phyloP scores from a whole-genome alignment of 2,797 vertebrate genomes.

The Chelmon rostratus region DNA sequence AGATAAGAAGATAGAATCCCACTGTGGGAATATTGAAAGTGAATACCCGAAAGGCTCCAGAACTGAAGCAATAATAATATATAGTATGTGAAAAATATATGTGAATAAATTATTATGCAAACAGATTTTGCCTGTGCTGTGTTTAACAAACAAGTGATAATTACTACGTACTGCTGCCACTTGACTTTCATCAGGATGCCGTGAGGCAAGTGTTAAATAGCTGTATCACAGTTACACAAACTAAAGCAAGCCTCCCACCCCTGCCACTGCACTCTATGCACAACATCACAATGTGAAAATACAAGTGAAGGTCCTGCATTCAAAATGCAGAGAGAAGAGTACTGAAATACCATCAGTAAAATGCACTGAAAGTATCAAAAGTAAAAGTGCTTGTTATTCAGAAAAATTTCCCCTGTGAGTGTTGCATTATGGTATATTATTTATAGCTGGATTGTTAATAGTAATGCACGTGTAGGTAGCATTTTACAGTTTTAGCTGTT shows the following conservation, averaged over 20 bases:
- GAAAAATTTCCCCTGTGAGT: background rate
- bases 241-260: background rate
- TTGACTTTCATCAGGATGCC: slow-evolving; percentile 20
- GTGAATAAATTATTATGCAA: slow-evolving; percentile 86
- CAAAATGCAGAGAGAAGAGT: background rate
- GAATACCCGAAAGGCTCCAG: slow-evolving; percentile 79
- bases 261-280: background rate
- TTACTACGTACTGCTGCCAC: slow-evolving; percentile 7
- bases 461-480: background rate
- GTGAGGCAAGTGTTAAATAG: slow-evolving; percentile 12
- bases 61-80: slow-evolving; percentile 89
- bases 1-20: slow-evolving; percentile 81
- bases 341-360: background rate
- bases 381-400: background rate
- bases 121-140: slow-evolving; percentile 61
- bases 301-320: background rate
- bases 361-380: background rate
- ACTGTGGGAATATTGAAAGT: slow-evolving; percentile 77
- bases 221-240: background rate
- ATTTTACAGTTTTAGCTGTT: background rate
- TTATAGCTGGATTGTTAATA: background rate
- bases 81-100: slow-evolving; percentile 80
- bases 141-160: slow-evolving; percentile 38
- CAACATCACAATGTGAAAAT: background rate
- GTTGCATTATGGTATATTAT: background rate